phyloP scores from a whole-genome alignment of 2,113 vertebrate species.

The Brevimyrus niger region DNA sequence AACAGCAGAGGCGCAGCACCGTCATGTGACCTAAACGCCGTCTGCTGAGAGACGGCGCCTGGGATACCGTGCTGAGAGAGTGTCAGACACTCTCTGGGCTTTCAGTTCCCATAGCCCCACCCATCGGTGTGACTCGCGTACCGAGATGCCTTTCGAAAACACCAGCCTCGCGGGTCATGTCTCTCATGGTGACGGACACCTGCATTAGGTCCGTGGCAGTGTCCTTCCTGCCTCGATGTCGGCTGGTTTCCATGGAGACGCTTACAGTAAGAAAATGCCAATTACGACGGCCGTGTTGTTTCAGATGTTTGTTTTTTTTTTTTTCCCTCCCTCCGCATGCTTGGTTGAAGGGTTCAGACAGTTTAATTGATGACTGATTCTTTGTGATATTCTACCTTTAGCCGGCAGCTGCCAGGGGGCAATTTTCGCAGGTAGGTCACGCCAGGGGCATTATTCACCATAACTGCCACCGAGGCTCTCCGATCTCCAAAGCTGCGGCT shows the following conservation, averaged over 20 bases:
- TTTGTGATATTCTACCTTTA: not conserved
- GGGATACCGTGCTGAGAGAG: not conserved
- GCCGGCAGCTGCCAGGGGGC: not conserved
- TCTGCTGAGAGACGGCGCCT: not conserved
- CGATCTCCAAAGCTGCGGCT: not conserved
- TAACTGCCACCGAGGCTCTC: not conserved
- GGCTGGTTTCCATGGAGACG: constrained; percentile 1
- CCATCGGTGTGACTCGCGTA: not conserved
- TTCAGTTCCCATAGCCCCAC: not conserved
- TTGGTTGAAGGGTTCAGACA: not conserved
- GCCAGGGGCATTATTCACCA: too few relatives aligned
- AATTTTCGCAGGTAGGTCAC: not conserved
- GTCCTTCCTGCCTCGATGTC: not conserved
- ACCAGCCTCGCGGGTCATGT: not conserved
- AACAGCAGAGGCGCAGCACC: not conserved
- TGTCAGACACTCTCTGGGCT: not conserved
- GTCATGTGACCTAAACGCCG: not conserved
- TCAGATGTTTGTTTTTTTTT: not conserved
- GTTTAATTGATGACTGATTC: not conserved
- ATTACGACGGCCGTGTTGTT: not conserved
- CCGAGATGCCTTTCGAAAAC: not conserved
- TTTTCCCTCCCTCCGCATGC: not conserved
- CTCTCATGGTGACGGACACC: not conserved
- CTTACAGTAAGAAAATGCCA: not conserved
- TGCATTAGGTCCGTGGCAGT: not conserved